Percentiles rank a stretch among this genome's conserved stretches.
These are phyloP conservation scores for Wiebesia pumilae DNA, from an alignment of 1,140 invertebrate genomes.

Conservation along the genomic window DNA sequence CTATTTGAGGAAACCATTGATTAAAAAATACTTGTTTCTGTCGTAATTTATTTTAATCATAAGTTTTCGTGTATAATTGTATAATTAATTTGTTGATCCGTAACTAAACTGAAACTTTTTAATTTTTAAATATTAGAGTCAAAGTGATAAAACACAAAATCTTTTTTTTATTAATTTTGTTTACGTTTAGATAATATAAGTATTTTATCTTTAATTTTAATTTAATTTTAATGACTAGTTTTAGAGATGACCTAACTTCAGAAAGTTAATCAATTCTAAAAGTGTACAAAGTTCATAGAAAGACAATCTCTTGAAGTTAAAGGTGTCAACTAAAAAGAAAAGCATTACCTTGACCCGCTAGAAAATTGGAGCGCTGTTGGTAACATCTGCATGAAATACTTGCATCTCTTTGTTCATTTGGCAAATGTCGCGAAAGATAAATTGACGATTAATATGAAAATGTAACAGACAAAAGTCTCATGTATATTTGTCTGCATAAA, in stretches of 20 bases:
- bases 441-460: slow-evolving; percentile 35
- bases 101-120: too few species aligned
- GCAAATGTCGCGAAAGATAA: slow-evolving; percentile 30
- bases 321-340: slow-evolving; percentile 16
- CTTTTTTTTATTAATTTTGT: too few species aligned
- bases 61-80: too few species aligned
- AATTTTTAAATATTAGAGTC: too few species aligned
- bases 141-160: too few species aligned
- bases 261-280: slow-evolving; percentile 27
- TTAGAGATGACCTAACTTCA: background rate
- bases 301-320: background rate
- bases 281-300: slow-evolving; percentile 23
- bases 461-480: background rate
- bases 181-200: background rate
- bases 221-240: background rate
- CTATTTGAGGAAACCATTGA: too few species aligned
- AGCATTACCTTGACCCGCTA: slow-evolving; percentile 34
- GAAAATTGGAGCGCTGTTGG: slow-evolving; percentile 25
- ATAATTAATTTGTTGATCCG: too few species aligned
- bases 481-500: background rate
- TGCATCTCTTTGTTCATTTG: slow-evolving; percentile 2
- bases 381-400: background rate
- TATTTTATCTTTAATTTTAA: background rate
- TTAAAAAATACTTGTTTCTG: too few species aligned
- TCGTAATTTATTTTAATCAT: too few species aligned